These are phyloP conservation scores for Symphodus melops DNA, from an alignment of 2,113 vertebrate genomes.

Conservation along the genomic window DNA sequence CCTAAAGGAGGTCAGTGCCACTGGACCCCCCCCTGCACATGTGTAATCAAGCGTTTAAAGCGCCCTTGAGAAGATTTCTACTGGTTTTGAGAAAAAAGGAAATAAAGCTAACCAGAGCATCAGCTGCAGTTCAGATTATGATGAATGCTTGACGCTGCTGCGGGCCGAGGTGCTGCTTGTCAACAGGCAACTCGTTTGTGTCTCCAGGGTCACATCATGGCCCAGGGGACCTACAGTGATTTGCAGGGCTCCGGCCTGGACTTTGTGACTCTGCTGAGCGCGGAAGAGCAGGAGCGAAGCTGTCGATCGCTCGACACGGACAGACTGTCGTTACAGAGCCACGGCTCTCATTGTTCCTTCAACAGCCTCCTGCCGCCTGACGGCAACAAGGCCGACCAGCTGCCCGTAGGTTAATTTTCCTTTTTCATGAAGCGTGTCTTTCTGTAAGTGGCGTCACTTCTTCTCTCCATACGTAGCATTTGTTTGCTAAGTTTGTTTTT, in stretches of 20 bases:
- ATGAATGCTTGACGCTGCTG: too few species aligned
- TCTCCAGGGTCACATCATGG: slow-evolving; percentile 87
- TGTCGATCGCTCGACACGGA: slow-evolving; percentile 16
- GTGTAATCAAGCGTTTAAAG: too few species aligned
- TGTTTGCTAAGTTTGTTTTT: not conserved
- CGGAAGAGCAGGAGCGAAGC: slow-evolving; percentile 74
- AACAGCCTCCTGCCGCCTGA: slow-evolving; percentile 57
- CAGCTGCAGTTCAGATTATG: too few species aligned
- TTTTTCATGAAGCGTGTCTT: too few species aligned
- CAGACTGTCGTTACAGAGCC: slow-evolving; percentile 31
- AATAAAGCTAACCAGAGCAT: too few species aligned
- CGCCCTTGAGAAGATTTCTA: too few species aligned
- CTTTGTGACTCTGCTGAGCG: slow-evolving; percentile 87
- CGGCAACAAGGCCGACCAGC: not conserved
- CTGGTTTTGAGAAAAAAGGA: too few species aligned
- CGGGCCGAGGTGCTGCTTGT: too few species aligned
- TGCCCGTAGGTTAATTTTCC: slow-evolving; percentile 40
- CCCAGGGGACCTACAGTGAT: slow-evolving; percentile 88
- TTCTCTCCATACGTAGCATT: too few species aligned
- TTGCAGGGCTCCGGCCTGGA: slow-evolving; percentile 88
- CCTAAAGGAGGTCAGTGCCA: slow-evolving; percentile 89
- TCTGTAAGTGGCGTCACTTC: too few species aligned
- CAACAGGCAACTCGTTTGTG: not conserved
- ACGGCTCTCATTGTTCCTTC: slow-evolving; percentile 12
- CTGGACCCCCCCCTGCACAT: too few species aligned